Conservation (phyloP, 64 coral and sea anemone genomes). For the Exaiptasia diaphana region DNA sequence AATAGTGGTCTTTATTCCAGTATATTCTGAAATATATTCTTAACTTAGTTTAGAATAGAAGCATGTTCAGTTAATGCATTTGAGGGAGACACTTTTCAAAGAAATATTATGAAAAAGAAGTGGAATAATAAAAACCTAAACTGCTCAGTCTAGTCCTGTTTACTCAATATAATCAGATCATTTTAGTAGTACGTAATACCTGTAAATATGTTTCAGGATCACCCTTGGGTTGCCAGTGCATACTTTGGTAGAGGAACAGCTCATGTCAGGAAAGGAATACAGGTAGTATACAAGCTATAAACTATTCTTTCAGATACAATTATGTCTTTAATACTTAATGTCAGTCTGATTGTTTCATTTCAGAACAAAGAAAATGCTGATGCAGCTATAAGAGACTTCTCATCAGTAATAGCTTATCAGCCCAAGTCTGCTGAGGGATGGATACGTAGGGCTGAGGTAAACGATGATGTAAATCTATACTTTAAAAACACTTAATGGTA, state of each 20-base stretch:
- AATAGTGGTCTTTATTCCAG: background rate
- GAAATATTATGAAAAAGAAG: background rate
- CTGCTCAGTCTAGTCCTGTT: background rate
- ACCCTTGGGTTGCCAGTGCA: constrained; percentile 66
- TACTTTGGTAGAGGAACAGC: constrained; percentile 87
- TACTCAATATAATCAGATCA: background rate
- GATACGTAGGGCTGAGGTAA: constrained; percentile 84
- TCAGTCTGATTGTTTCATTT: background rate
- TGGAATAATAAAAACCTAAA: background rate
- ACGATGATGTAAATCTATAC: background rate
- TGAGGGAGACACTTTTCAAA: background rate
- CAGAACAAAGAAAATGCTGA: constrained; percentile 74
- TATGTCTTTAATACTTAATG: background rate
- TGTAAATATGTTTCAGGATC: constrained; percentile 24
- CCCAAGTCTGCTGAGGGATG: constrained; percentile 80
- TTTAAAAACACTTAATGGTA: background rate
- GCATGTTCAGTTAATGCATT: background rate
- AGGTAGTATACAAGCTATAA: constrained; percentile 20
- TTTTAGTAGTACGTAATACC: no score
- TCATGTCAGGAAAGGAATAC: constrained; percentile 80
- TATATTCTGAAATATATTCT: background rate
- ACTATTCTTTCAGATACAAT: background rate
- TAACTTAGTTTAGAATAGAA: background rate
- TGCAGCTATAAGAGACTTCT: constrained; percentile 80
- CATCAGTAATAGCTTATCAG: constrained; percentile 62